Evolutionary conservation across 2,888 invertebrate genomes (phyloP), one percentile per base, ranked within the genome.

Genomic region (Pterostichus niger): DNA sequence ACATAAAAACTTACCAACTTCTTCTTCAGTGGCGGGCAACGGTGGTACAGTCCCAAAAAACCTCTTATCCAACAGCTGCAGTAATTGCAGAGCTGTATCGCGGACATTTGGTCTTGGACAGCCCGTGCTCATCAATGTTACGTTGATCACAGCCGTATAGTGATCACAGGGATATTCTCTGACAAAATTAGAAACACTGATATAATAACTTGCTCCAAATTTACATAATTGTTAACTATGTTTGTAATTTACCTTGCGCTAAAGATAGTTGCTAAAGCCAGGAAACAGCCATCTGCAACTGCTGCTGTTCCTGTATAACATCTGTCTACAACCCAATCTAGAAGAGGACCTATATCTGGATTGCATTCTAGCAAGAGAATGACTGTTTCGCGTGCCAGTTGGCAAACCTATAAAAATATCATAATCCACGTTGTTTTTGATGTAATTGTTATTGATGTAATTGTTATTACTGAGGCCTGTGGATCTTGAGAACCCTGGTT

Each of bases 281-380:
- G 93, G 90, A 99, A 99, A 89, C 99, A 99, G 0, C 98, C 97
- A 89, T 99, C 98, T 0, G 99, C 98, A 52, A 99, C 97, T 85
- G 96, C 94, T 1, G 96, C 94, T 6, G 95, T 91, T 6, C 98
- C 98, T 0, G 98, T 99, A 90, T 98, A 99, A 90, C 99, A 99
- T 83, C 98, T 94, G 91, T 99, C 98, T 73, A 99, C 98, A 0
- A 98, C 96, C 99, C 99, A 99, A 90, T 99, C 99, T 61, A 99
- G 91, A 77, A 99, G 91, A 5, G 96, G 94, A 0, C 97, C 96
- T 85, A 96, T 95, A 89, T 98, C 98, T 0, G 98, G 96, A 91
- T 98, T 99, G 87, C 97, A 97, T 90, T 99, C 99, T 85, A 99
- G 91, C 64, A 99, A 91, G 64, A 98, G 91, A 1, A 99, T 96